Evolutionary conservation across 2,888 invertebrate species (phyloP), one percentile per base, ranked within the genome.

Genomic region (Theodoxus fluviatilis): DNA sequence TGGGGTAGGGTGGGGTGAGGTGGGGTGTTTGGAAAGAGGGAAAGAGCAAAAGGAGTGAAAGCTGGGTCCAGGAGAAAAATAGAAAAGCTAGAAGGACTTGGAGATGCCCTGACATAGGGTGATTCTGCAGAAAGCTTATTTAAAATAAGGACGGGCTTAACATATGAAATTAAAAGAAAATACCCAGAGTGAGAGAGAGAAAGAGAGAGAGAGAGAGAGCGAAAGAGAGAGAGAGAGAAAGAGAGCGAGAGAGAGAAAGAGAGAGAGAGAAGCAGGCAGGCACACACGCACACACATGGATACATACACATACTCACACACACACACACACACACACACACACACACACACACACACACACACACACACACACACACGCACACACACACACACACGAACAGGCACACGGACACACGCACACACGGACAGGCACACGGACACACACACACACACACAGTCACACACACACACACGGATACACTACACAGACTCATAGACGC

Each of bases 381-480:
- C 33, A 31, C 59, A 59, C 15, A 59, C 59, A 59, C 15, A 59
- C 59, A 59, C 33, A 59, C 7, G 35, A 2, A 31, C 59, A 59
- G 3, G 35, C 59, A 59, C 57, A 57, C 18, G 4, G n/a, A 9
- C 3, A 3, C 25, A 15, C 57, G 31, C 12, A 57, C 25, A 22
- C 57, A 57, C 57, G 57, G 28, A 18, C 57, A 22, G 28, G 25
- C 57, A 22, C 57, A 57, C 57, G 31, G 28, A 25, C 57, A 57
- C 57, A 25, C 57, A 57, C 57, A 57, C 57, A 57, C 57, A 25
- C 57, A 57, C 57, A 57, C 57, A 25, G 7, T 31, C 57, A 57
- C 57, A 25, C 57, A 57, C 57, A 57, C 57, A 57, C 57, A n/a
- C n/a, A 18, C 6, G 7, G 52, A 52, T 15, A 43, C 43, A 43